Base-by-base conservation (phyloP, 2,113 vertebrate species). In the Amazona guildingii region DNA sequence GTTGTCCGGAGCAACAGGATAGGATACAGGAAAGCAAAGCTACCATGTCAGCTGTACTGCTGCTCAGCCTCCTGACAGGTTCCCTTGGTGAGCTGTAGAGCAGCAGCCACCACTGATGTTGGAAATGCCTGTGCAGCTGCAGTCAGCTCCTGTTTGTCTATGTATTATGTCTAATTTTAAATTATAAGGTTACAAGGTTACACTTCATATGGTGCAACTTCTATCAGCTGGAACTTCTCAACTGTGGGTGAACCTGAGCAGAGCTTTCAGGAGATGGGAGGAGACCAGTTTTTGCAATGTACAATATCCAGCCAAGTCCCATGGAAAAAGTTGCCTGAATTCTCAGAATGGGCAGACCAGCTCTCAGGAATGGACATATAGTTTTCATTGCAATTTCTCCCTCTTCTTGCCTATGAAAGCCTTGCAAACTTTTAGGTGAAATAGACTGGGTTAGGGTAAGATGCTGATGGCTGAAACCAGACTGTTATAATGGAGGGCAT, bases 311-410 rank as follows among this genome's bases (percentile, higher is more conserved):
- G 7, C 24, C 33, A 80, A 46, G 80, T 19, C 19, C 35, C 25
- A 12, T 1, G 1, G 33, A 17, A 80, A 62, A 73, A 59, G 4
- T 48, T 84, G 21, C 8, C 17, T 69, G 20, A 83, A 7, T 77
- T 81, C 54, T 86, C 29, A 70, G 29, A 49, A 67, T 1, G 3
- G 59, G 25, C 54, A 74, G 70, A 37, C 17, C 4, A 81, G 25
- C 10, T 74, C 13, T 77, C 28, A 27, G 52, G 64, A 94, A 52
- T 21, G 7, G 6, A 14, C 0, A 0, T 37, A 39, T 1, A 0
- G 1, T 74, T 93, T 88, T 88, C 8, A 8, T 76, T 44, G 33
- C 28, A 69, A 39, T 77, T 93, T 79, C 10, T 82, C 5, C 5
- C 17, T 63, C 19, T 20, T 90, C n/a, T 25, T 90, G 33, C 35